Base-by-base conservation (phyloP, 1,140 invertebrate species). In the Nasonia vitripennis region DNA sequence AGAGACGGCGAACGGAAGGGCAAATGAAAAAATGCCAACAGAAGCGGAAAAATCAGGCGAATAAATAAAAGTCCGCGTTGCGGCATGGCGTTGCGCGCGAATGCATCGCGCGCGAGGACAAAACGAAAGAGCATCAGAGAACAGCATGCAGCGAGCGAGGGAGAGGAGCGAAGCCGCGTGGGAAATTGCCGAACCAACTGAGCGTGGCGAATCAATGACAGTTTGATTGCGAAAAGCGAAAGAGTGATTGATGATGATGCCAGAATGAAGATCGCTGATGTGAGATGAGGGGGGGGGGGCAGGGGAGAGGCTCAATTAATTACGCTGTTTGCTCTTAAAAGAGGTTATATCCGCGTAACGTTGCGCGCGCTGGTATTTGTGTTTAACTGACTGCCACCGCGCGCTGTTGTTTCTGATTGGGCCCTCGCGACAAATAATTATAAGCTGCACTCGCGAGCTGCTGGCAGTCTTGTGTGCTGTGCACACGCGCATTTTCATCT, bases 211-310 rank as follows among this genome's bases (percentile, higher is more conserved):
- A 62, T 79, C 78, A 55, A 79, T 79, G 78, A 67, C 48, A 79
- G 78, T 78, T 78, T 78, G 75, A 78, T 78, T 79, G 78, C 45
- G 75, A 74, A 74, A 74, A 34, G 75, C 55, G 55, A 62, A 31
- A 41, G 55, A 79, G 55, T 79, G 78, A 79, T 79, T 79, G 55
- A 79, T 67, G 75, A 51, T 34, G 75, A 78, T 48, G 23, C 41
- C 37, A 23, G 20, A 9, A 12, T 37, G 5, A 6, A 9, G 11
- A 74, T 11, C 9, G 78, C 17, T 9, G 45, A 48, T 10, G 45
- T 2, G 51, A 1, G 27, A 27, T 27, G 27, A 27, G 27, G 27
- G 27, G 27, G 27, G 27, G 27, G 27, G 27, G 27, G 27, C 27
- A 27, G 27, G 55, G 55, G 55, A 62, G 55, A n/a, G n/a, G 67